A percentile compares a stretch with the other conserved stretches of the same genome.
Evolutionary conservation across 1,140 invertebrate species (phyloP).

Genomic region (Planococcus citri): DNA sequence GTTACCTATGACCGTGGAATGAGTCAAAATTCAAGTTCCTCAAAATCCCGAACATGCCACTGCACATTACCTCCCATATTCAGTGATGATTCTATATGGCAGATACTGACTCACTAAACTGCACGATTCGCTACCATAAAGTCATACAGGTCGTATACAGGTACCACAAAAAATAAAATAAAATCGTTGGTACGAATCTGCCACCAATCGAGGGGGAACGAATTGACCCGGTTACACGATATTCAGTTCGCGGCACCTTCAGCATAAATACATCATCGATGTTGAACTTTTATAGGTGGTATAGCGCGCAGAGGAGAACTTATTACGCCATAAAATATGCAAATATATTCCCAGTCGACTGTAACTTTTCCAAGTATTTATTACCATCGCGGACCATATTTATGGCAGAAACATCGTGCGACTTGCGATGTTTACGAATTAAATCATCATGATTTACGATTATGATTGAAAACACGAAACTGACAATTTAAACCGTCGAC

Average conservation of each 20-base stretch:
- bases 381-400: constrained; percentile 14
- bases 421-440: constrained; percentile 18
- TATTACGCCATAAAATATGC: constrained; percentile 15
- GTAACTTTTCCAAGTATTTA: constrained; percentile 19
- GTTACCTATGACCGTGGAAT: too few species aligned
- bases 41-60: too few species aligned
- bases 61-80: too few species aligned
- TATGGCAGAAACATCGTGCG: constrained; percentile 17
- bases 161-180: too few species aligned
- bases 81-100: too few species aligned
- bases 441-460: constrained; percentile 19
- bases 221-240: not conserved
- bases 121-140: too few species aligned
- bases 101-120: too few species aligned
- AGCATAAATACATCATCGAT: not conserved
- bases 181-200: too few species aligned
- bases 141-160: too few species aligned
- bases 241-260: not conserved
- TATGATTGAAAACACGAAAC: constrained; percentile 15
- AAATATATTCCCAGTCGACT: constrained; percentile 18
- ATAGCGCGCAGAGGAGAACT: not conserved
- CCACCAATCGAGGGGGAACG: not conserved
- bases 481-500: constrained; percentile 9
- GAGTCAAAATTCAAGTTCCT: too few species aligned
- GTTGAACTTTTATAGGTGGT: not conserved